A percentile compares a stretch with the other conserved stretches of the same genome.
Evolutionary conservation across 2,888 invertebrate genomes (phyloP).

Genomic region (Microctonus brassicae): DNA sequence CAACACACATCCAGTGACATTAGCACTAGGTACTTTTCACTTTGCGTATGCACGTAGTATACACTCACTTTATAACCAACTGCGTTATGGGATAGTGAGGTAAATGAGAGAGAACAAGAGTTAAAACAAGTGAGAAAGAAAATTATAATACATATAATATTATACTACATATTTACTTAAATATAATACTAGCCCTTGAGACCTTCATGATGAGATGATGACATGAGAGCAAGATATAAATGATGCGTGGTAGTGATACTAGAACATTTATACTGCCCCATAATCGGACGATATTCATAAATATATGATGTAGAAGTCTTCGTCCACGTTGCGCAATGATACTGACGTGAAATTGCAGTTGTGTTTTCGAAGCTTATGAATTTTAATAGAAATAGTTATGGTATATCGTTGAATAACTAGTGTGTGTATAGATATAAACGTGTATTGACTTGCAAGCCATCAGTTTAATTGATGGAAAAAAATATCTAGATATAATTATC

Average conservation of each 20-base stretch:
- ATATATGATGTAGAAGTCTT: slow-evolving; percentile 53
- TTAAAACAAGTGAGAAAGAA: not conserved
- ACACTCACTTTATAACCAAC: not conserved
- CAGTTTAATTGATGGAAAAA: no score
- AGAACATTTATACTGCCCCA: not conserved
- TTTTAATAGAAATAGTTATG: slow-evolving; percentile 55
- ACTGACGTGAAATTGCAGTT: slow-evolving; percentile 53
- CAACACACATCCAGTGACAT: slow-evolving; percentile 4
- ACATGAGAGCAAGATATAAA: not conserved
- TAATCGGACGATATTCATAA: slow-evolving; percentile 49
- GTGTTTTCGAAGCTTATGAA: slow-evolving; percentile 56
- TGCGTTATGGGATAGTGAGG: not conserved
- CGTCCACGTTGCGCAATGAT: slow-evolving; percentile 34
- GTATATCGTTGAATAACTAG: slow-evolving; percentile 44
- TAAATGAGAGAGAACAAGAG: not conserved
- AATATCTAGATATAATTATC: no score
- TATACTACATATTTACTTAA: not conserved
- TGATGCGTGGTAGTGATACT: not conserved
- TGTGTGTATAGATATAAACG: no score
- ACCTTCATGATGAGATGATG: not conserved
- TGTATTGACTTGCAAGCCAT: no score
- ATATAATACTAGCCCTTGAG: not conserved
- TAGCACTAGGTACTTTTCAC: not conserved
- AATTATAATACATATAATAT: not conserved
- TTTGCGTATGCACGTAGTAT: not conserved